Percentiles rank a stretch among this genome's conserved stretches.
Evolutionary conservation across 2,888 invertebrate species (phyloP).

Genomic region (Syrphus vitripennis): DNA sequence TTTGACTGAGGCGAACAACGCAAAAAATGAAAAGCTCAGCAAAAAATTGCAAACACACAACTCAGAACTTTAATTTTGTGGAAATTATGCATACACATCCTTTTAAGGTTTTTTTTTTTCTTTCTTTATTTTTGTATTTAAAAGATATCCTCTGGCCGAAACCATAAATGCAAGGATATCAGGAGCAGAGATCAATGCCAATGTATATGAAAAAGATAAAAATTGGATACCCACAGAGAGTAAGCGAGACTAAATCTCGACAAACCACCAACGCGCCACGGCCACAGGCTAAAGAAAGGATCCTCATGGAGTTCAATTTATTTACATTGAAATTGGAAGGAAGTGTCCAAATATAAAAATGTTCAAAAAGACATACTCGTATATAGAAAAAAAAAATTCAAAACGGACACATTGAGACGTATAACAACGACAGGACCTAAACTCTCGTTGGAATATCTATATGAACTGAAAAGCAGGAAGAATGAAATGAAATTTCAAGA

Average conservation of each 20-base stretch:
- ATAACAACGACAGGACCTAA: slow-evolving; percentile 54
- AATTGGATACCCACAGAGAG: slow-evolving; percentile 14
- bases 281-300: slow-evolving; percentile 29
- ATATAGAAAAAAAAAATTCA: slow-evolving; percentile 2
- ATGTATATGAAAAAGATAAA: slow-evolving; percentile 40
- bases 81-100: slow-evolving; percentile 70
- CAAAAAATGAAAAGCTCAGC: slow-evolving; percentile 49
- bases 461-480: slow-evolving; percentile 1
- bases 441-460: neutral
- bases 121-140: neutral
- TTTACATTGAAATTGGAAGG: slow-evolving; percentile 71
- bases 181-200: slow-evolving; percentile 63
- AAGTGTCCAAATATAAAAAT: slow-evolving; percentile 70
- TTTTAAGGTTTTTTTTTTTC: slow-evolving; percentile 25
- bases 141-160: slow-evolving; percentile 55
- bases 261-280: slow-evolving; percentile 7
- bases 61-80: slow-evolving; percentile 66
- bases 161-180: slow-evolving; percentile 63
- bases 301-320: slow-evolving; percentile 65
- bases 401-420: slow-evolving; percentile 69
- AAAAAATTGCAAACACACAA: slow-evolving; percentile 60
- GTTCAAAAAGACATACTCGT: slow-evolving; percentile 33
- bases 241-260: too few relatives aligned
- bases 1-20: neutral
- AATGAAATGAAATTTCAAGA: slow-evolving; percentile 10